These are phyloP conservation scores for Lasioglossum figueresi DNA, from an alignment of 2,888 invertebrate genomes.

Conservation along the genomic window DNA sequence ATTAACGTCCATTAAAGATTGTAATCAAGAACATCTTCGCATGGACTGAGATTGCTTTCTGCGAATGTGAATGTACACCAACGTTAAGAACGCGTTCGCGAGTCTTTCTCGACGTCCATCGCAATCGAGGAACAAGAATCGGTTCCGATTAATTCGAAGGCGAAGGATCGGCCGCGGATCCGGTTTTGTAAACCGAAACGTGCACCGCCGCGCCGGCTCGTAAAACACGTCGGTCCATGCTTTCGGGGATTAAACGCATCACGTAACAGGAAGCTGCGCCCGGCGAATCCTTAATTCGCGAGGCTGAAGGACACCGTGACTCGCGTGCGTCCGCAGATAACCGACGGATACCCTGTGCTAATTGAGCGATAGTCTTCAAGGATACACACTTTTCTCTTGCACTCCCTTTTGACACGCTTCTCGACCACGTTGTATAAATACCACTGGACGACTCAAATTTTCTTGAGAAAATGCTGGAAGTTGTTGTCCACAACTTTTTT, in stretches of 20 bases:
- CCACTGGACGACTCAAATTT: too few species aligned
- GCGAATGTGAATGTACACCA: not conserved
- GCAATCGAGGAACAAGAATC: constrained; percentile 11
- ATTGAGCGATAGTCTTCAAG: constrained; percentile 75
- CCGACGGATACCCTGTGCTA: constrained; percentile 73
- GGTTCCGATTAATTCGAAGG: constrained; percentile 48
- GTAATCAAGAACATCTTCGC: not conserved
- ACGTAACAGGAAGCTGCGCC: constrained; percentile 48
- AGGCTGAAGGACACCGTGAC: constrained; percentile 45
- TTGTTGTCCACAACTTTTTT: too few species aligned
- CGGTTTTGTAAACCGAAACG: constrained; percentile 52
- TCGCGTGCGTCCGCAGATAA: constrained; percentile 76
- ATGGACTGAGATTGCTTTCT: not conserved
- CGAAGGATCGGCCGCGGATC: constrained; percentile 45
- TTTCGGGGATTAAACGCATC: constrained; percentile 35
- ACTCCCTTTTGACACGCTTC: not conserved
- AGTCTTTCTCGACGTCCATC: not conserved
- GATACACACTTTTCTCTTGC: not conserved
- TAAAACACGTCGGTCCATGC: constrained; percentile 43
- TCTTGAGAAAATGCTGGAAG: too few species aligned
- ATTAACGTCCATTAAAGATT: too few species aligned
- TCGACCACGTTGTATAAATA: too few species aligned
- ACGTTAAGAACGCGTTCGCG: not conserved
- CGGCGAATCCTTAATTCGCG: constrained; percentile 54
- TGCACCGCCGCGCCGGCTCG: constrained; percentile 47